Base-by-base conservation (phyloP, 2,113 vertebrate species). In the Cervus canadensis region DNA sequence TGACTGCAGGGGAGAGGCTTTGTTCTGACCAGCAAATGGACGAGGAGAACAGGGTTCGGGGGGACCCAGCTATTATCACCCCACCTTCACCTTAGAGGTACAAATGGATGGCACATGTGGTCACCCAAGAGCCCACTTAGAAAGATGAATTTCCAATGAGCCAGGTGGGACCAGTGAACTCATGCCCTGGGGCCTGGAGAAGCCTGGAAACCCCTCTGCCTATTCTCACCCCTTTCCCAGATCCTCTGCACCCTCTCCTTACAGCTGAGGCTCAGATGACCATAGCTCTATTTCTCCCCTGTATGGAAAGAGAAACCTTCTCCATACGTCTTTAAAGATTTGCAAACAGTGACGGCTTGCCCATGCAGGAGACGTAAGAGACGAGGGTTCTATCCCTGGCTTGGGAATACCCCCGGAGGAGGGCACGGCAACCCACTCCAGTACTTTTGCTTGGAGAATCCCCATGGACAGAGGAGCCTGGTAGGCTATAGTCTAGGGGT, bases 151-250 rank as follows among this genome's bases (percentile, higher is more conserved):
- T 76, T 59, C 43, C 74, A 10, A 0, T 16, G 59, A 82, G 6
- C 3, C 0, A 0, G 7, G 2, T 25, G 40, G n/a, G n/a, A 60
- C 11, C 3, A 8, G 45, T 33, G n/a, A 33, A 3, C 0, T 52
- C 28, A 52, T 6, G 4, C 26, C 67, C 43, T 48, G n/a, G 40
- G 59, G n/a, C 15, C 14, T n/a, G 19, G 45, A 62, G 84, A 82
- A 15, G 30, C 23, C 50, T 45, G 33, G 50, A 85, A 48, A 48
- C 10, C 50, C 19, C 3, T 19, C 40, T 6, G 10, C 30, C 33
- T 67, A 5, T 21, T 17, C 28, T 48, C 84, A 86, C 23, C 30
- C 25, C 12, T 16, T 17, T 57, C 30, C 60, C 57, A 48, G 5
- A 14, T 10, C 54, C 52, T 74, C 71, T 40, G 71, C 71, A 23